Evolutionary conservation across 2,888 invertebrate species (phyloP).

Genomic region (Herminia tarsipennalis): DNA sequence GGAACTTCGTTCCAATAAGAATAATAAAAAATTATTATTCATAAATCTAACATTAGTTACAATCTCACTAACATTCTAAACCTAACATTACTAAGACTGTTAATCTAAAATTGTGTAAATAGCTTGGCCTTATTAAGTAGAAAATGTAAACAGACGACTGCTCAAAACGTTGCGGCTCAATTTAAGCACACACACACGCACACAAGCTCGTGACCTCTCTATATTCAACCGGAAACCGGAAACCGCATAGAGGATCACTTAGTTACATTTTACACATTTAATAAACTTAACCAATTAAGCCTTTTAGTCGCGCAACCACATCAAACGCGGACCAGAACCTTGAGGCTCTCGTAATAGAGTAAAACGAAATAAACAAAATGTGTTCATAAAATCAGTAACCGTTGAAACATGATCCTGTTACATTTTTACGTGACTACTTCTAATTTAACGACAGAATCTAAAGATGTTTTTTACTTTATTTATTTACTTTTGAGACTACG

Average conservation of each 20-base stretch:
- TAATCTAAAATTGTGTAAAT: too few relatives aligned
- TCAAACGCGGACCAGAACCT: conserved; percentile 4
- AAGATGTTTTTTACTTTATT: conserved; percentile 1
- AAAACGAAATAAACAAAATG: conserved; percentile 9
- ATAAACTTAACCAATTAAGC: conserved; percentile 17
- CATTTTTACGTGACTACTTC: conserved; percentile 8
- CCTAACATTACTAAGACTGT: too few relatives aligned
- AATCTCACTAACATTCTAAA: too few relatives aligned
- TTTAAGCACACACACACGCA: background rate
- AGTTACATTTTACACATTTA: conserved; percentile 15
- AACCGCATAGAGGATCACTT: conserved; percentile 15
- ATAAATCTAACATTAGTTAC: too few relatives aligned
- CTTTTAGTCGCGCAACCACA: conserved; percentile 11
- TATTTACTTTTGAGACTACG: too few relatives aligned
- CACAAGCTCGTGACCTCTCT: conserved; percentile 1
- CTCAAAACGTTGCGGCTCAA: background rate
- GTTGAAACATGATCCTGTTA: conserved; percentile 15
- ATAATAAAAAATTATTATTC: too few relatives aligned
- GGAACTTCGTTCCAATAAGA: too few relatives aligned
- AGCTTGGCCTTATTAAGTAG: background rate
- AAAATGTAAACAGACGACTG: background rate
- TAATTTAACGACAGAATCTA: conserved; percentile 10
- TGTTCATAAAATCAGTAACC: conserved; percentile 16
- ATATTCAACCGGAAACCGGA: conserved; percentile 3
- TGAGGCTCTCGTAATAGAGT: conserved; percentile 8